Evolutionary conservation across 2,888 invertebrate genomes (phyloP).

Genomic region (Mystacides longicornis): DNA sequence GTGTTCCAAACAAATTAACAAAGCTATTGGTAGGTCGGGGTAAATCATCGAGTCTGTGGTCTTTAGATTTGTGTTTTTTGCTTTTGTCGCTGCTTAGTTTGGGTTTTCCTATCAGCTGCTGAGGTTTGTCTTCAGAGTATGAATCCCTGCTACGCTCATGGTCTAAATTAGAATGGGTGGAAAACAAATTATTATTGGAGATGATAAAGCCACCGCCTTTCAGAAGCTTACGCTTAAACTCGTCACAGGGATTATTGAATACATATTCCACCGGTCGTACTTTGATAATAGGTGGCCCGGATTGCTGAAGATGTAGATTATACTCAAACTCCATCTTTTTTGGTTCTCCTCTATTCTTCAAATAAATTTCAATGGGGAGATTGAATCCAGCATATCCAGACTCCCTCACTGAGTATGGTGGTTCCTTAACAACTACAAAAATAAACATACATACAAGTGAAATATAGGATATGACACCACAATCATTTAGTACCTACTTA

Average conservation of each 20-base stretch:
- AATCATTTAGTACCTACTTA: background rate
- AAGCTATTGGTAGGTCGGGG: constrained; percentile 58
- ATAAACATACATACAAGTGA: background rate
- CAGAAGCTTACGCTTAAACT: constrained; percentile 78
- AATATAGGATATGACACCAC: background rate
- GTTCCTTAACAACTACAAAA: constrained; percentile 77
- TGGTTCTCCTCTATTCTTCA: constrained; percentile 84
- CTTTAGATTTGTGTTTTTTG: constrained; percentile 56
- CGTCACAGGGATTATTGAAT: constrained; percentile 80
- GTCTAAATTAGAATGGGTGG: constrained; percentile 41
- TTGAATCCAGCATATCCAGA: constrained; percentile 95
- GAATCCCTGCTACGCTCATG: constrained; percentile 53
- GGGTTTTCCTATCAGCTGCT: constrained; percentile 62
- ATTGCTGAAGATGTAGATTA: constrained; percentile 74
- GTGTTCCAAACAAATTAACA: constrained; percentile 74
- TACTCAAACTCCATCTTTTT: constrained; percentile 77
- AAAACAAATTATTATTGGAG: constrained; percentile 36
- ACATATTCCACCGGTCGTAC: constrained; percentile 74
- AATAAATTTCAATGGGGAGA: constrained; percentile 81
- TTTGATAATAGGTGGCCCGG: constrained; percentile 63
- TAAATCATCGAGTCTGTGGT: constrained; percentile 48
- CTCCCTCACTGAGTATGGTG: constrained; percentile 83
- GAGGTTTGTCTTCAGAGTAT: constrained; percentile 48
- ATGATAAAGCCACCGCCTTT: constrained; percentile 73
- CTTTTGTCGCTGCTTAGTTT: constrained; percentile 54